A percentile compares a stretch with the other conserved stretches of the same genome.
phyloP scores from a whole-genome alignment of 2,113 vertebrate species.

The Platycercus adscitus region DNA sequence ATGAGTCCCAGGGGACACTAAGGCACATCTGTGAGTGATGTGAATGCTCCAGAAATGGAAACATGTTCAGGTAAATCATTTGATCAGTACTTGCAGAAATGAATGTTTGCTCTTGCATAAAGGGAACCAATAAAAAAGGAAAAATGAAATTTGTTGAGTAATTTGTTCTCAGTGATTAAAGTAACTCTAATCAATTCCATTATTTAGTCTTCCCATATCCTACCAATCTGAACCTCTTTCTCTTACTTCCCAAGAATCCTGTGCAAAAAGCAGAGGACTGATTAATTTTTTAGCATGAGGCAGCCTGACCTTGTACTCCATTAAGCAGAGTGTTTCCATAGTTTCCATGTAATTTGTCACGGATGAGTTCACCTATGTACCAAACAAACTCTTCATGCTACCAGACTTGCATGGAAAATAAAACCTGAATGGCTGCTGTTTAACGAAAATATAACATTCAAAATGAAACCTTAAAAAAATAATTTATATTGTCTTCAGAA shows the following conservation, averaged over 20 bases:
- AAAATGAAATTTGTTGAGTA: neutral
- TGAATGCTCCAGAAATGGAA: neutral
- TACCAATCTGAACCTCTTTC: neutral
- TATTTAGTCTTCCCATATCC: neutral
- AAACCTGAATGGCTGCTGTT: neutral
- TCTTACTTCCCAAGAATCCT: neutral
- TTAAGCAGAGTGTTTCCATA: slow-evolving; percentile 29
- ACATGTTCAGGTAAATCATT: neutral
- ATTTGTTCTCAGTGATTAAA: neutral
- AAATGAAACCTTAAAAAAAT: neutral
- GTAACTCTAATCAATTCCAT: neutral
- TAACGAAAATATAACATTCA: neutral
- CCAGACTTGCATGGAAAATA: neutral
- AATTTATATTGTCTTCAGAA: neutral
- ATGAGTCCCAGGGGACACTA: neutral
- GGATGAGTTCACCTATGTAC: neutral
- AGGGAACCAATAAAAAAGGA: neutral
- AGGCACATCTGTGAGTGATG: neutral
- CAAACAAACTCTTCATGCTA: neutral
- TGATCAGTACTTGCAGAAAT: neutral
- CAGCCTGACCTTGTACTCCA: neutral
- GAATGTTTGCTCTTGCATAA: neutral
- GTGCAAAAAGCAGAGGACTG: neutral
- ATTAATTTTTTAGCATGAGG: slow-evolving; percentile 28
- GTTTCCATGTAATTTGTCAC: slow-evolving; percentile 20